Conservation (phyloP, 2,888 invertebrate species). For the Phania funesta region DNA sequence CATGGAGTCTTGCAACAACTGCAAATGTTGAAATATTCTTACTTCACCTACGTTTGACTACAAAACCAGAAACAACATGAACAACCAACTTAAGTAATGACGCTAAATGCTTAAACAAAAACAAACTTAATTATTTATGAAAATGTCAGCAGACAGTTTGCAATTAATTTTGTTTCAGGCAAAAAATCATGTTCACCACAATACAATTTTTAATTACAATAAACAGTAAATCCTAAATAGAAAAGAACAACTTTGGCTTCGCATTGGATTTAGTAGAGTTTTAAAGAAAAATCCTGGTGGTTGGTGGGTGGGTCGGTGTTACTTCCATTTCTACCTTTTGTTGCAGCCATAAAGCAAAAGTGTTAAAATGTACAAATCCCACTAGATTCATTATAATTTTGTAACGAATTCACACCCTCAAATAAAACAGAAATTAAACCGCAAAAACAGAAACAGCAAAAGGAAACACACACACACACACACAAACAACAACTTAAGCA, state of each 20-base stretch:
- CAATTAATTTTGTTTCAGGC: constrained; percentile 54
- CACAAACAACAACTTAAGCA: neutral
- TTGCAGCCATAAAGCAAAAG: constrained; percentile 36
- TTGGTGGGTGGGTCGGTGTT: neutral
- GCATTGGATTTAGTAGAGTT: neutral
- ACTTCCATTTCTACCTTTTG: neutral
- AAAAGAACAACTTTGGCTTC: neutral
- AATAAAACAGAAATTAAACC: constrained; percentile 39
- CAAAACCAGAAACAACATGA: neutral
- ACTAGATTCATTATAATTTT: constrained; percentile 61
- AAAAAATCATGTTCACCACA: constrained; percentile 44
- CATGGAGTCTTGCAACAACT: no score
- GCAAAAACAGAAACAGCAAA: neutral
- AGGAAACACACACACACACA: neutral
- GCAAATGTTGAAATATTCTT: constrained; percentile 8
- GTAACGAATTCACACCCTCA: constrained; percentile 59
- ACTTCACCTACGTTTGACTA: neutral
- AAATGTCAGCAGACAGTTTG: constrained; percentile 55
- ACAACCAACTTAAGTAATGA: constrained; percentile 19
- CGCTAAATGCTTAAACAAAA: constrained; percentile 28
- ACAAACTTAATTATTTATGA: constrained; percentile 60
- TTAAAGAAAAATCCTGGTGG: neutral
- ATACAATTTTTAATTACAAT: constrained; percentile 52
- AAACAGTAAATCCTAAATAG: constrained; percentile 5
- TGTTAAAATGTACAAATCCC: constrained; percentile 61